Evolutionary conservation across 2,888 invertebrate genomes (phyloP), one percentile per base, ranked within the genome.

Genomic region (Oxytorus armatus): DNA sequence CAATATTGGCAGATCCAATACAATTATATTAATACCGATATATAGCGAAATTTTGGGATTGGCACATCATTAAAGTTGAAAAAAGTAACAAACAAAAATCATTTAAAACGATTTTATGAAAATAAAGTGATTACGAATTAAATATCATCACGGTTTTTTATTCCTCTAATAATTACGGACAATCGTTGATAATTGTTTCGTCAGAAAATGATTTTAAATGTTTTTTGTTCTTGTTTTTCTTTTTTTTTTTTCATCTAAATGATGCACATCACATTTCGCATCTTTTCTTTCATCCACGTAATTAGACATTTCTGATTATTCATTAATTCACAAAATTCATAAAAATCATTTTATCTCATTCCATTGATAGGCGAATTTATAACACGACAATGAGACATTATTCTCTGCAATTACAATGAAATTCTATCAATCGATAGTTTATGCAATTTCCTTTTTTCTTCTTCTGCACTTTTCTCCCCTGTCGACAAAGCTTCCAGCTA

Each of bases 401-500:
- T 36, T 36, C 36, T 36, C 36, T 36, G 10, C 4, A 8, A 8
- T 36, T 36, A 36, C 3, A 36, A 36, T 36, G 36, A 36, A 36
- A 36, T 8, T 10, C 36, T 36, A 36, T 36, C 36, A 36, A 36
- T 23, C 23, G 59, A 25, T 33, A 10, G 33, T 14, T 2, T 14
- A 16, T 16, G 16, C 10, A 59, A 23, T 75, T 57, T 47, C 39
- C 14, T 16, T 11, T 29, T 51, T 47, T 29, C 4, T 5, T 14
- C 44, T 36, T 33, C 21, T 25, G 14, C n/a, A n/a, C n/a, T n/a
- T n/a, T n/a, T n/a, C n/a, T n/a, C n/a, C n/a, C n/a, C n/a, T n/a
- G 36, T 75, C 36, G 47, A 10, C 36, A 39, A 66, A 57, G 66
- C 74, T 42, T 73, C 14, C n/a, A n/a, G 18, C 65, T 66, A 63